Evolutionary conservation across 2,113 vertebrate species (phyloP).

Genomic region (Odontesthes bonariensis): DNA sequence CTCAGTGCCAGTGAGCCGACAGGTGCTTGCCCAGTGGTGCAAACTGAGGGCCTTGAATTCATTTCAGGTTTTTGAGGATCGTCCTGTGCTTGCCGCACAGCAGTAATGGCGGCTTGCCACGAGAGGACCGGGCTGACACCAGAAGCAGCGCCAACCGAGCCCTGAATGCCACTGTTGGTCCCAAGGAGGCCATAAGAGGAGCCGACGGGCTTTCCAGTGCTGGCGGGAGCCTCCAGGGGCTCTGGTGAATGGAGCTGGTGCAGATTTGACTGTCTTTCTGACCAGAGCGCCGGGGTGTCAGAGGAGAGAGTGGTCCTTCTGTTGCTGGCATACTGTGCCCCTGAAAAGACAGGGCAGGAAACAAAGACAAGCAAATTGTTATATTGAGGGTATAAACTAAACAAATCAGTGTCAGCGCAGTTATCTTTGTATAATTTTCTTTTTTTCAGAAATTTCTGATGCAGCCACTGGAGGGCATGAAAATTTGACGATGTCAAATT

Average conservation of each 20-base stretch:
- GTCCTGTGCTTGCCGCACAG: constrained; percentile 91
- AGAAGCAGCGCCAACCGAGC: constrained; percentile 10
- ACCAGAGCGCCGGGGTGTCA: constrained; percentile 87
- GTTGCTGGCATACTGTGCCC: constrained; percentile 95
- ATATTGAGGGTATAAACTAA: constrained; percentile 1
- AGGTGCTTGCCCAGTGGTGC: constrained; percentile 76
- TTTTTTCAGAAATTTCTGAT: neutral
- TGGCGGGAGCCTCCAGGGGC: constrained; percentile 76
- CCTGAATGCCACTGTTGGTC: constrained; percentile 46
- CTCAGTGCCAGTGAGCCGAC: constrained; percentile 94
- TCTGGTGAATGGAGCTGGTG: constrained; percentile 84
- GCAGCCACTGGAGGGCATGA: neutral
- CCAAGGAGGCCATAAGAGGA: constrained; percentile 66
- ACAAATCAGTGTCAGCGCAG: too few relatives aligned
- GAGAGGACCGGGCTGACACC: constrained; percentile 82
- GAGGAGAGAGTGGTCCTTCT: constrained; percentile 87
- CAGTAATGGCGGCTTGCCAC: constrained; percentile 95
- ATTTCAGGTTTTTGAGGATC: constrained; percentile 74
- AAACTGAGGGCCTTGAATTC: constrained; percentile 74
- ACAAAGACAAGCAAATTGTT: neutral
- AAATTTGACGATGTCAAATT: neutral
- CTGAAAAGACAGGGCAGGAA: constrained; percentile 73
- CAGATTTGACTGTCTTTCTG: constrained; percentile 86
- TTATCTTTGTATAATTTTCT: too few relatives aligned
- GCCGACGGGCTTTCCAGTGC: constrained; percentile 69